Conservation (phyloP, 2,888 invertebrate genomes). For the Dicyrtomina minuta region DNA sequence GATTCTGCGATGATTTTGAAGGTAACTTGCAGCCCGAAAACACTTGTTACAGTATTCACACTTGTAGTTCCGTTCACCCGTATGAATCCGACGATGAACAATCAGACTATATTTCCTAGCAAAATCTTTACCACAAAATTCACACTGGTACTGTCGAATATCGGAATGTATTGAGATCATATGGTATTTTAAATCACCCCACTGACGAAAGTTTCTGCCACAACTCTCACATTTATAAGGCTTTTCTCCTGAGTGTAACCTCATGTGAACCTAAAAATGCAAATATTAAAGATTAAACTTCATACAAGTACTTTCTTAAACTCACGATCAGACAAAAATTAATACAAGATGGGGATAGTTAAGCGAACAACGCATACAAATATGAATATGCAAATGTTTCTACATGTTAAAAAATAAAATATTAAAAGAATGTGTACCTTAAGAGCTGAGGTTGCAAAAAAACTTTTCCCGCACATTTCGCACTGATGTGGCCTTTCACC, state of each 20-base stretch:
- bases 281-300: background rate
- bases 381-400: too few species aligned
- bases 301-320: background rate
- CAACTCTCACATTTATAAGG: conserved; percentile 81
- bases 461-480: conserved; percentile 76
- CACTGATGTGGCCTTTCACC: conserved; percentile 73
- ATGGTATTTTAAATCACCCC: conserved; percentile 87
- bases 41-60: conserved; percentile 81
- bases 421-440: too few species aligned
- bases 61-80: conserved; percentile 81
- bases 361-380: too few species aligned
- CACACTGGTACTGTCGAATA: conserved; percentile 68
- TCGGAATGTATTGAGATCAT: conserved; percentile 78
- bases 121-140: conserved; percentile 69
- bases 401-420: too few species aligned
- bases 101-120: conserved; percentile 83
- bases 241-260: conserved; percentile 80
- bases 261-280: conserved; percentile 67
- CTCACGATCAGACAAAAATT: too few species aligned
- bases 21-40: conserved; percentile 81
- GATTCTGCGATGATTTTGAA: conserved; percentile 78
- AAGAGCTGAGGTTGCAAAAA: conserved; percentile 77
- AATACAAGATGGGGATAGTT: too few species aligned
- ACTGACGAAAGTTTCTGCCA: conserved; percentile 76
- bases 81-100: conserved; percentile 81